These are phyloP conservation scores for Mantis religiosa DNA, from an alignment of 2,888 invertebrate genomes.

Conservation along the genomic window DNA sequence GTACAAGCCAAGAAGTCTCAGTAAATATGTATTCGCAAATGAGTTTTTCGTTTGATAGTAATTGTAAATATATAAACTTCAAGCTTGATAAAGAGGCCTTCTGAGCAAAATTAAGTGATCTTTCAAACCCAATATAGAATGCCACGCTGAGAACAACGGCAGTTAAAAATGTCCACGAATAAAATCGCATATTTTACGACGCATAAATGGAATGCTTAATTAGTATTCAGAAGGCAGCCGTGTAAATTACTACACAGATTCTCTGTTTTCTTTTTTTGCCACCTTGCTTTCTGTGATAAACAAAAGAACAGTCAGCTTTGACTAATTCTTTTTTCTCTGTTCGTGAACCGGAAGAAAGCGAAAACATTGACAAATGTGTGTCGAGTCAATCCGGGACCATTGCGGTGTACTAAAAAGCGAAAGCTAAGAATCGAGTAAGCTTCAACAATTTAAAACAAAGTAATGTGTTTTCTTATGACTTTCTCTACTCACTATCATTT, in stretches of 20 bases:
- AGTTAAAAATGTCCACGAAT: too few species aligned
- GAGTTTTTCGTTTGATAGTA: too few species aligned
- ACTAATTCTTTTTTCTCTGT: background rate
- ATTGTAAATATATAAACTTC: too few species aligned
- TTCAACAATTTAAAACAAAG: background rate
- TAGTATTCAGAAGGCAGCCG: background rate
- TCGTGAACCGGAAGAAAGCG: background rate
- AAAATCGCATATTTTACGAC: too few species aligned
- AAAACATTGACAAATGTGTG: background rate
- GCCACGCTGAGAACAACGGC: too few species aligned
- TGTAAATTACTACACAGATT: background rate
- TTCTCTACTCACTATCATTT: too few species aligned
- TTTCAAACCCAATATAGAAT: too few species aligned
- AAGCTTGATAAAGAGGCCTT: too few species aligned
- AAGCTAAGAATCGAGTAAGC: background rate
- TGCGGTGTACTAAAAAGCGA: background rate
- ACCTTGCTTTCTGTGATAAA: background rate
- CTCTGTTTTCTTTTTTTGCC: background rate
- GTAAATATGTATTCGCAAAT: too few species aligned
- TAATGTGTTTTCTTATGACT: too few species aligned
- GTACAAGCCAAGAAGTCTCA: too few species aligned
- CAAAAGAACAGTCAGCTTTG: background rate
- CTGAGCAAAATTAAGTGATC: too few species aligned
- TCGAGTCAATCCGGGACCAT: background rate
- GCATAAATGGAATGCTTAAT: background rate